Evolutionary conservation across 2,888 invertebrate species (phyloP), one percentile per base, ranked within the genome.

Genomic region (Harpalus rubripes): DNA sequence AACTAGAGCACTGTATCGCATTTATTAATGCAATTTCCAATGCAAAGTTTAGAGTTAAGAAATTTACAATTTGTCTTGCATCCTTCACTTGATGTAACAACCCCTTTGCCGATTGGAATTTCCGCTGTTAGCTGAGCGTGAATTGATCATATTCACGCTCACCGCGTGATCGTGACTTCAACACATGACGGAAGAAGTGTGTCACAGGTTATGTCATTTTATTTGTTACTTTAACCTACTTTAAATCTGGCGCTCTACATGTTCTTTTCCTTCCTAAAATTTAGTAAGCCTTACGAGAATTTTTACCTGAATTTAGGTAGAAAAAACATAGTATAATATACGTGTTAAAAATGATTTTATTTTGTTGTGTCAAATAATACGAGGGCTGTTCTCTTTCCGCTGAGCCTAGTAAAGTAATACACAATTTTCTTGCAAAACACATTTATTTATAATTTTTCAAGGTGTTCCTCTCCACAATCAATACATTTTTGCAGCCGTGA

Each of bases 71-170:
- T 52, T 52, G 10, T 12, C 44, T 44, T 52, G 44, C 44, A 52
- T 12, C 44, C 4, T 12, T 52, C 44, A 52, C 44, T 52, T 32
- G 44, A 52, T 1, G 44, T 52, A 52, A 52, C 44, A 52, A 52
- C 44, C 44, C 44, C 44, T 52, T 52, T 52, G 10, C 44, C 44
- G 44, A 52, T 52, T 52, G 44, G 44, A 52, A 52, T 52, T 52
- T 52, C 44, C 44, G 44, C 2, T 10, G 44, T 52, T 52, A 8
- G 44, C 44, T 52, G 44, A 52, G 44, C 44, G 44, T 52, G 44
- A 52, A 52, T 52, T 52, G 44, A 52, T 52, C 44, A 52, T 12
- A 12, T 52, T 52, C 44, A 52, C 44, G 12, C 32, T 32, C 10
- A 12, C 44, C 44, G 44, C 44, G 44, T 52, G 44, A 52, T 52